These are phyloP conservation scores for Hippocampus barbouri DNA, from an alignment of 2,113 vertebrate genomes.

Conservation along the genomic window DNA sequence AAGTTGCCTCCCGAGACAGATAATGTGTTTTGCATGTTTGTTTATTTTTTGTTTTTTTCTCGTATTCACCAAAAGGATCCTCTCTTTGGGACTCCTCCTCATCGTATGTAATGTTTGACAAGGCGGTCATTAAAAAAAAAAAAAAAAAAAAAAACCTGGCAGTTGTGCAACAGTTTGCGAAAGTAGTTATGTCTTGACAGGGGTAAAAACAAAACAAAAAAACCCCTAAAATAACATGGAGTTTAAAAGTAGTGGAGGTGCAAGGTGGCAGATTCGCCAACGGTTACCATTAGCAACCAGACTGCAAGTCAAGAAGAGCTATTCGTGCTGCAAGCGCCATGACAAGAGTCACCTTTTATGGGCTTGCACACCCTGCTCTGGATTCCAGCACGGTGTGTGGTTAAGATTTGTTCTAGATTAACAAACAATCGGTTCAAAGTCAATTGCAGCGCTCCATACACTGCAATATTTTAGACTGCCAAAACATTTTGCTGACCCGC, in stretches of 20 bases:
- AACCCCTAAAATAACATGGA: neutral
- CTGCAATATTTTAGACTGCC: neutral
- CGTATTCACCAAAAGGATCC: neutral
- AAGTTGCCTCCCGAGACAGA: neutral
- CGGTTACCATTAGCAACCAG: neutral
- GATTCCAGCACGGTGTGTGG: constrained; percentile 19
- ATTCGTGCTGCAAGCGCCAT: neutral
- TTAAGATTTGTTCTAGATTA: constrained; percentile 29
- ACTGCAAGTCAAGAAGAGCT: constrained; percentile 9
- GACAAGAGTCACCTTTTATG: constrained; percentile 45
- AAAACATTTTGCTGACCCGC: neutral
- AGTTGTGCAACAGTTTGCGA: neutral
- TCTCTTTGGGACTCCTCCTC: neutral
- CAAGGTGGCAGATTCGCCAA: neutral
- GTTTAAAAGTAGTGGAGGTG: constrained; percentile 1
- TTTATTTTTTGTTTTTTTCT: neutral
- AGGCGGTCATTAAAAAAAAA: constrained; percentile 2
- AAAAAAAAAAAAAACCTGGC: neutral
- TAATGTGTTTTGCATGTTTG: neutral
- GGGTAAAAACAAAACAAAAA: neutral
- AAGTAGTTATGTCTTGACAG: neutral
- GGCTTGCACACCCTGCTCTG: constrained; percentile 14
- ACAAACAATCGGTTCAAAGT: constrained; percentile 27
- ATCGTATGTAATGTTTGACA: constrained; percentile 4
- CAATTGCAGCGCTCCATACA: constrained; percentile 17